phyloP scores from a whole-genome alignment of 2,113 vertebrate genomes.

The Phaethon lepturus region DNA sequence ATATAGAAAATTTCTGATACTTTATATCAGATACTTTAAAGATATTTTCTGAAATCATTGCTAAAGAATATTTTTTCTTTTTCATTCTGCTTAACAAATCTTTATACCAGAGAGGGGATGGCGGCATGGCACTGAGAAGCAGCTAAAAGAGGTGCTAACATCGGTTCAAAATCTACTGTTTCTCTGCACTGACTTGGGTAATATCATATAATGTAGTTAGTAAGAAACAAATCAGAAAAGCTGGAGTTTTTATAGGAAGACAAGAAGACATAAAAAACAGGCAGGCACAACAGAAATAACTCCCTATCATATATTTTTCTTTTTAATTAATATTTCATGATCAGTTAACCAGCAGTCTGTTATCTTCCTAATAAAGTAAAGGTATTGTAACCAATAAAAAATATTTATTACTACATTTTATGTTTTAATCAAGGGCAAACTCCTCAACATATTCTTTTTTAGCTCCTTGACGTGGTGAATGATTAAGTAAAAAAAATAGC shows the following conservation, averaged over 20 bases:
- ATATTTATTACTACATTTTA: constrained; percentile 77
- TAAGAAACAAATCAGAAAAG: not conserved
- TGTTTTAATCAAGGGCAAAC: constrained; percentile 75
- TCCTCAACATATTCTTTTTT: constrained; percentile 65
- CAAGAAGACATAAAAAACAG: not conserved
- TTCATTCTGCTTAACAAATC: not conserved
- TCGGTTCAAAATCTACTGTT: not conserved
- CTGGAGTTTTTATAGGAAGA: not conserved
- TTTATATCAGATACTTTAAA: not conserved
- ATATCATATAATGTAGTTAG: not conserved
- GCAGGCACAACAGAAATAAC: constrained; percentile 51
- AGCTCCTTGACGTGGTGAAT: constrained; percentile 17
- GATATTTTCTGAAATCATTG: not conserved
- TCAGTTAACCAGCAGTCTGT: constrained; percentile 73
- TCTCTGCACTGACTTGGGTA: not conserved
- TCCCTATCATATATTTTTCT: constrained; percentile 67
- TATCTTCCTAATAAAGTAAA: constrained; percentile 73
- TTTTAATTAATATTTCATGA: constrained; percentile 81
- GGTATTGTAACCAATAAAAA: constrained; percentile 75
- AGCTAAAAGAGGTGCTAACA: not conserved
- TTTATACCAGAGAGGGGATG: not conserved
- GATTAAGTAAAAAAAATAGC: constrained; percentile 42
- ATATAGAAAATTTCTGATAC: not conserved
- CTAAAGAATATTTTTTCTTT: not conserved
- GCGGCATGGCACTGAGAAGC: not conserved